Conservation (phyloP, 1,140 invertebrate species). For the Thalassaphorura encarpata region DNA sequence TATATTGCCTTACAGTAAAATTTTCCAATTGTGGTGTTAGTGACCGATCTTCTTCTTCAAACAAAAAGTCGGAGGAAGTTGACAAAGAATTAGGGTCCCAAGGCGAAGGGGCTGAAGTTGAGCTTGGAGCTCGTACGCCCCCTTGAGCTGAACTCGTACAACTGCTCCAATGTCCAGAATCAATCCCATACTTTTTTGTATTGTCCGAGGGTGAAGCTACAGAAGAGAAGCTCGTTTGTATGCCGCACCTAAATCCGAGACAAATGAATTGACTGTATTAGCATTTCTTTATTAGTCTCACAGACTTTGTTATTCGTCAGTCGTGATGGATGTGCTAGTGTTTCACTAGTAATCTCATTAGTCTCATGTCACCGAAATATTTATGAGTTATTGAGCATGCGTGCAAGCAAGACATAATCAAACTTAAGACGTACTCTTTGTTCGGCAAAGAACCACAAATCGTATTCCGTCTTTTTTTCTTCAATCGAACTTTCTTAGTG, state of each 20-base stretch:
- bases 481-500: conserved; percentile 28
- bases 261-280: too few species aligned
- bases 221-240: conserved; percentile 31
- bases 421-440: conserved; percentile 29
- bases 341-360: too few species aligned
- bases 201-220: conserved; percentile 24
- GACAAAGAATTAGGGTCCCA: conserved; percentile 27
- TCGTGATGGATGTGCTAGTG: too few species aligned
- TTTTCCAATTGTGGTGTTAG: conserved; percentile 32
- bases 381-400: neutral
- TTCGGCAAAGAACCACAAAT: conserved; percentile 54
- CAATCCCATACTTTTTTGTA: conserved; percentile 28
- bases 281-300: too few species aligned
- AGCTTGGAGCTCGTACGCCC: conserved; percentile 10
- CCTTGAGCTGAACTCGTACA: conserved; percentile 28
- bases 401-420: neutral
- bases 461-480: conserved; percentile 66
- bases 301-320: too few species aligned
- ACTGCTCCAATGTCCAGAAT: conserved; percentile 33
- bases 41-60: conserved; percentile 31
- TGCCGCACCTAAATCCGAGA: conserved; percentile 26
- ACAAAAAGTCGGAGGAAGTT: conserved; percentile 30
- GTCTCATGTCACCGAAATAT: too few species aligned
- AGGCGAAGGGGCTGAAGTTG: conserved; percentile 25
- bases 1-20: conserved; percentile 26